Evolutionary conservation across 1,140 invertebrate species (phyloP).

Genomic region (Steinernema feltiae): DNA sequence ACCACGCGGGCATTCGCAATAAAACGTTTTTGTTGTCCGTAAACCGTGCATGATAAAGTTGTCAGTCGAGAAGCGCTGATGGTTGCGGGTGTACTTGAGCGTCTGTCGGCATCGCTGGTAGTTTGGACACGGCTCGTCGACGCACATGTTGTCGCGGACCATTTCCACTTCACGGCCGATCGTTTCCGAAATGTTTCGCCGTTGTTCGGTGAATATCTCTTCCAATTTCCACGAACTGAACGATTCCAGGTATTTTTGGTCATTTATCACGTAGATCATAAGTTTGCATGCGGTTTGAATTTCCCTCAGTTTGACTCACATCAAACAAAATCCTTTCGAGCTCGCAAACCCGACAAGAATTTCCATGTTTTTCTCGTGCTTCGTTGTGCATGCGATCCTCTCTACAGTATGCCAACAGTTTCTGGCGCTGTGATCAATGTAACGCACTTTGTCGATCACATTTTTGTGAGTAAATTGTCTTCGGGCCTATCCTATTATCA

Average conservation of each 20-base stretch:
- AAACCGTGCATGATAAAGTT: slow-evolving; percentile 88
- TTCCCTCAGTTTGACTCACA: not conserved
- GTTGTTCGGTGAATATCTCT: slow-evolving; percentile 27
- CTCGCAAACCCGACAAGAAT: no score
- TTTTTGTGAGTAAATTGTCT: not conserved
- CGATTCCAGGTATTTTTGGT: slow-evolving; percentile 65
- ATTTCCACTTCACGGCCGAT: slow-evolving; percentile 70
- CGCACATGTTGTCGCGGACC: slow-evolving; percentile 93
- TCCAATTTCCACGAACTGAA: slow-evolving; percentile 31
- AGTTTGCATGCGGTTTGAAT: not conserved
- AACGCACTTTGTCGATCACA: not conserved
- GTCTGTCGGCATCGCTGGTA: slow-evolving; percentile 85
- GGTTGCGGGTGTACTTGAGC: slow-evolving; percentile 68
- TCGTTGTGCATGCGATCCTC: no score
- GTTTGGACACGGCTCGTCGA: slow-evolving; percentile 88
- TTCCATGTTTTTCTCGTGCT: no score
- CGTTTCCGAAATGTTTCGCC: slow-evolving; percentile 16
- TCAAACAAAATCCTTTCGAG: no score
- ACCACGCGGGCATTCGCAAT: slow-evolving; percentile 73
- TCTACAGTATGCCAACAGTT: no score
- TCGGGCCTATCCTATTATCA: not conserved
- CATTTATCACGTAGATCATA: slow-evolving; percentile 71
- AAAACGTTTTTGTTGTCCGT: slow-evolving; percentile 86
- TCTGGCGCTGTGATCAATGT: not conserved
- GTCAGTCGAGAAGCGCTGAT: slow-evolving; percentile 69